phyloP scores from a whole-genome alignment of 2,797 vertebrate genomes.

The Coccyzus lansbergi region DNA sequence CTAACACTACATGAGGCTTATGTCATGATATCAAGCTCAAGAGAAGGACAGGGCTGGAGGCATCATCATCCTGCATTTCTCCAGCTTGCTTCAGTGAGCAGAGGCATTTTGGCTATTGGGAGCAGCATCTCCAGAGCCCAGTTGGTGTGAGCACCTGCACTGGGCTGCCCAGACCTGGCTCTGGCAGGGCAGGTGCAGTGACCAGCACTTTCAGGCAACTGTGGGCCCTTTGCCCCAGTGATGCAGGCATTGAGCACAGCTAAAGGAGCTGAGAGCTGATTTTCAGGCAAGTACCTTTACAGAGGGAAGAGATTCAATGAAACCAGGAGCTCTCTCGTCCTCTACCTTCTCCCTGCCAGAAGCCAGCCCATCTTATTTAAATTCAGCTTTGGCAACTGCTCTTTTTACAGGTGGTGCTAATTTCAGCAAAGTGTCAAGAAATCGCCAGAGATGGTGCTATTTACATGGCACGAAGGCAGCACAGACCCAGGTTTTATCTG shows the following conservation, averaged over 20 bases:
- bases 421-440: constrained; percentile 45
- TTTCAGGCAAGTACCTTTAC: neutral
- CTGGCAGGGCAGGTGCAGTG: neutral
- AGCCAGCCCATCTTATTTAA: neutral
- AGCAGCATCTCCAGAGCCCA: neutral
- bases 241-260: neutral
- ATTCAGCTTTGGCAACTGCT: constrained; percentile 25
- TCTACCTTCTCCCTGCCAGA: neutral
- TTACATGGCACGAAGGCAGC: neutral
- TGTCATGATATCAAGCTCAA: accelerated
- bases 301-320: neutral
- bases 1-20: accelerated
- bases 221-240: neutral
- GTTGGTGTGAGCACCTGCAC: accelerated
- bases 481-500: neutral
- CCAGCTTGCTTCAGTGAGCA: neutral
- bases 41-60: neutral
- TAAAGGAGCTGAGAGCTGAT: neutral
- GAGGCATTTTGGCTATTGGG: neutral
- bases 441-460: neutral
- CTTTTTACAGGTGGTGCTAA: constrained; percentile 49
- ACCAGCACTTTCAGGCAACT: neutral
- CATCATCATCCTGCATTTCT: neutral
- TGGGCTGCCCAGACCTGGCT: neutral
- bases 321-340: neutral